These are phyloP conservation scores for Lithosia quadra DNA, from an alignment of 2,888 invertebrate species.

Conservation along the genomic window DNA sequence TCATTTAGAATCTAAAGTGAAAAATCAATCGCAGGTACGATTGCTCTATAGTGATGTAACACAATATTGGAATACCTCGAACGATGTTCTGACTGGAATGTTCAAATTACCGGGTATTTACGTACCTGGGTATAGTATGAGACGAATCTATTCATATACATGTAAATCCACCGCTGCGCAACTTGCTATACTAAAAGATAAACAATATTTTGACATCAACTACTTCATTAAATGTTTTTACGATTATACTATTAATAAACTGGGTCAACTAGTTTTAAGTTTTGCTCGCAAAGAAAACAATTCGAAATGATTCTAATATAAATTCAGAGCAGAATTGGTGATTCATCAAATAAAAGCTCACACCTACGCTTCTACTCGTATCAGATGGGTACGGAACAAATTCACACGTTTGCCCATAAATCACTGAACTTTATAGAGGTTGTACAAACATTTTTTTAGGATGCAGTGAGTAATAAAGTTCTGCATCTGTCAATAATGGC, in stretches of 20 bases:
- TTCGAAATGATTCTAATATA: constrained; percentile 53
- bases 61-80: constrained; percentile 43
- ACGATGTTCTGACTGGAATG: constrained; percentile 40
- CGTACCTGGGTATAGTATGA: constrained; percentile 20
- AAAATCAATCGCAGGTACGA: constrained; percentile 55
- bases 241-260: constrained; percentile 39
- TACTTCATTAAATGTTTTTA: constrained; percentile 42
- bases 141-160: constrained; percentile 17
- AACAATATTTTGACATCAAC: constrained; percentile 32
- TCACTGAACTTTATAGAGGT: constrained; percentile 65
- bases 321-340: constrained; percentile 55
- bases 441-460: constrained; percentile 58
- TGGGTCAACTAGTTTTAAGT: constrained; percentile 41
- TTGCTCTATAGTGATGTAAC: constrained; percentile 40
- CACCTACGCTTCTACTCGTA: constrained; percentile 58
- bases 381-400: constrained; percentile 34
- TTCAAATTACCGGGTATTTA: constrained; percentile 37
- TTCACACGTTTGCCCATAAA: constrained; percentile 57
- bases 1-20: constrained; percentile 49
- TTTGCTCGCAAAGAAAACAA: constrained; percentile 41
- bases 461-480: constrained; percentile 54
- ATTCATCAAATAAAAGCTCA: constrained; percentile 60
- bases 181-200: constrained; percentile 24
- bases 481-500: constrained; percentile 41
- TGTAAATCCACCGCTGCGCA: constrained; percentile 7